These are phyloP conservation scores for Eupithecia dodoneata DNA, from an alignment of 2,888 invertebrate species.

Conservation along the genomic window DNA sequence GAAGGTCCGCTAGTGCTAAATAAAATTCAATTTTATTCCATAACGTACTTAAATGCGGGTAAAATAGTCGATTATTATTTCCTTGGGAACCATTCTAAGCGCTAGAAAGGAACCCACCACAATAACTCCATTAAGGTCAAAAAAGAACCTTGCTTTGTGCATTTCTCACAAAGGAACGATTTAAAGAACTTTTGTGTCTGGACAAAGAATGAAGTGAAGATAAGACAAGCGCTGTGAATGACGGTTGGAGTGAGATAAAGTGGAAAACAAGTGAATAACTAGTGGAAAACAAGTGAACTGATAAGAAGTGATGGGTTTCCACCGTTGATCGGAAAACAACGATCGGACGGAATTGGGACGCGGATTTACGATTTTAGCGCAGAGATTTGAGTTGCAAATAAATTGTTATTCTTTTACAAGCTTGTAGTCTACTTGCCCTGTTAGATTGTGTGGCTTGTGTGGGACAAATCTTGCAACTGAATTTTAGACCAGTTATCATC, in stretches of 20 bases:
- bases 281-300: neutral
- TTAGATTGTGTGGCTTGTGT: too few relatives aligned
- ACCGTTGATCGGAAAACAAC: neutral
- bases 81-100: neutral
- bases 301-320: neutral
- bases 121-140: neutral
- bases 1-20: too few relatives aligned
- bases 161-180: conserved; percentile 19
- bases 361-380: neutral
- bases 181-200: conserved; percentile 28
- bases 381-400: neutral
- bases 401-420: neutral
- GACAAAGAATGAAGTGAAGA: neutral
- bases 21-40: too few relatives aligned
- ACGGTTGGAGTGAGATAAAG: neutral
- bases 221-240: conserved; percentile 1
- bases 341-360: neutral
- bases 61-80: neutral
- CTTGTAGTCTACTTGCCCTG: too few relatives aligned
- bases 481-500: too few relatives aligned
- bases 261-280: neutral
- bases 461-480: too few relatives aligned
- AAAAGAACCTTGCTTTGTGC: conserved; percentile 15
- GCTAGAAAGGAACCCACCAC: neutral
- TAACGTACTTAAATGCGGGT: neutral